These are phyloP conservation scores for Lethenteron camtschaticum DNA, from an alignment of 2,113 vertebrate genomes.

Conservation along the genomic window DNA sequence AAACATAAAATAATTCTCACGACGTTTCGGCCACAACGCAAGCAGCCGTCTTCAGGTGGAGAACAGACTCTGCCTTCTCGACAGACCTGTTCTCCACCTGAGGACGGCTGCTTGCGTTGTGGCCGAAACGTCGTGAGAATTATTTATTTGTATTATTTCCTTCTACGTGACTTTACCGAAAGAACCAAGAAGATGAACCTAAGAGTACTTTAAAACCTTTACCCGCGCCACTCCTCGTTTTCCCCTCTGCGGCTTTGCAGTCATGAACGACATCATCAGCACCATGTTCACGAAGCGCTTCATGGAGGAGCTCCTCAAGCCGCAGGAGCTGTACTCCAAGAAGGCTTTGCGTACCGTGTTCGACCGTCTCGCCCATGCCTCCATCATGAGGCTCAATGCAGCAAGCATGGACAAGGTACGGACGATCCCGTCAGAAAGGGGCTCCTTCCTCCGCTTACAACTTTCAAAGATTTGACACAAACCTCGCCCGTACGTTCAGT, in stretches of 20 bases:
- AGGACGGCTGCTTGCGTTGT: no score
- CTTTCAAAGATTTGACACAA: background rate
- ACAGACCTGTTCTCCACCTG: no score
- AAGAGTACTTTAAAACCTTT: background rate
- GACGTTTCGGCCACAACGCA: no score
- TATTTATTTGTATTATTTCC: no score
- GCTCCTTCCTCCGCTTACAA: no score
- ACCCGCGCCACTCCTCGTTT: background rate
- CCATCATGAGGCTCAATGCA: conserved; percentile 93
- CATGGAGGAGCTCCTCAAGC: conserved; percentile 83
- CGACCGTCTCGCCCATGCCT: conserved; percentile 75
- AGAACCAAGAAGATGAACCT: conserved; percentile 7
- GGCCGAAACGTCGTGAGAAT: no score
- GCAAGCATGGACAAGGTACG: conserved; percentile 96
- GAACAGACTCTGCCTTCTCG: no score
- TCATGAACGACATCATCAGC: conserved; percentile 92
- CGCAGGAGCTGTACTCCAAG: conserved; percentile 89
- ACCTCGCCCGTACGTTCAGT: no score
- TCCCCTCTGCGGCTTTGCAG: conserved; percentile 25
- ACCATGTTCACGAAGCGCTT: conserved; percentile 97
- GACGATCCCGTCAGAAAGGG: no score
- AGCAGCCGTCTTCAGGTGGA: no score
- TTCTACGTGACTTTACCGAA: conserved; percentile 19
- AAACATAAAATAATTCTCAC: no score
- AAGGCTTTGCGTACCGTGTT: conserved; percentile 76